These are phyloP conservation scores for Euglossa dilemma DNA, from an alignment of 1,140 invertebrate species.

Conservation along the genomic window DNA sequence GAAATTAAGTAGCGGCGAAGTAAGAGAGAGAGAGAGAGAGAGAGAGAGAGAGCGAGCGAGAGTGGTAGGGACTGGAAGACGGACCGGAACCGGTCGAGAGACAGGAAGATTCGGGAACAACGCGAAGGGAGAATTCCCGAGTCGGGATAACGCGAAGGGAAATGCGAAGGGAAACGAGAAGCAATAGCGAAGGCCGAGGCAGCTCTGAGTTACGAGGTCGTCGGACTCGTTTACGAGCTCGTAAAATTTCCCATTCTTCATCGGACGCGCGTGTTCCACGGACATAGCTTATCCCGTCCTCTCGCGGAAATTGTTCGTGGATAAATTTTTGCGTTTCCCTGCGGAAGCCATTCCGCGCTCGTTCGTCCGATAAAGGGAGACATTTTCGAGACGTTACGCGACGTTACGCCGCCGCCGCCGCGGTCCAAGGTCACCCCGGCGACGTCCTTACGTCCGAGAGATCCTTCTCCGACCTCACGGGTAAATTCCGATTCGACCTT, in stretches of 20 bases:
- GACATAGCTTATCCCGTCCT: constrained; percentile 6
- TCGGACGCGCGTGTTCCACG: constrained; percentile 16
- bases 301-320: constrained; percentile 11
- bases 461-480: neutral
- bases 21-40: too few species aligned
- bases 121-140: neutral
- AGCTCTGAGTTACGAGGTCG: constrained; percentile 48
- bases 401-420: neutral
- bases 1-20: too few species aligned
- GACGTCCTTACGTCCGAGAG: neutral
- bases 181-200: neutral
- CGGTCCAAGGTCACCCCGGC: neutral
- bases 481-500: neutral
- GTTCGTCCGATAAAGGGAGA: neutral
- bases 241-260: constrained; percentile 61
- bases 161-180: neutral
- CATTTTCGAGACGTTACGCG: neutral
- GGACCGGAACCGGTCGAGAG: too few species aligned
- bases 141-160: neutral
- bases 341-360: neutral
- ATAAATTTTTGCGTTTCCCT: constrained; percentile 8
- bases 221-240: constrained; percentile 55
- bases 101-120: neutral
- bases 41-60: neutral
- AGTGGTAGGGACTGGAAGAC: constrained; percentile 20